A percentile compares a stretch with the other conserved stretches of the same genome.
These are phyloP conservation scores for Ormyrus thymus DNA, from an alignment of 2,888 invertebrate genomes.

Conservation along the genomic window DNA sequence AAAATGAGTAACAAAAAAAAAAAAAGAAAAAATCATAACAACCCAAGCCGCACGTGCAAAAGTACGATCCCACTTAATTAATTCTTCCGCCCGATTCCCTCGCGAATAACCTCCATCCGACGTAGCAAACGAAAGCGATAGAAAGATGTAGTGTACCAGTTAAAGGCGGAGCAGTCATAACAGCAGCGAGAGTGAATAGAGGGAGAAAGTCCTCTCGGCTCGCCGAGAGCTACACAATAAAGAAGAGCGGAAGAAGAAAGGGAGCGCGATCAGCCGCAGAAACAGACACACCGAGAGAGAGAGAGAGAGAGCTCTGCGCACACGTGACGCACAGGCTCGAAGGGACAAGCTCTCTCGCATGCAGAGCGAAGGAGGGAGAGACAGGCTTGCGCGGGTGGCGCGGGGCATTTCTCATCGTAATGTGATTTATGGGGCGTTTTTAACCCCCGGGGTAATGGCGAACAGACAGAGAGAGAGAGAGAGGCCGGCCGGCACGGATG, in stretches of 20 bases:
- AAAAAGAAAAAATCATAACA: no score
- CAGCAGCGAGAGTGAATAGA: neutral
- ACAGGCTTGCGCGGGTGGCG: slow-evolving; percentile 58
- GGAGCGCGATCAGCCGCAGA: neutral
- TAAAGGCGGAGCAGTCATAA: no score
- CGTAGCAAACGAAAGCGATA: neutral
- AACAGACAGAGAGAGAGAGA: slow-evolving; percentile 9
- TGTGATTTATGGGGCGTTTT: slow-evolving; percentile 72
- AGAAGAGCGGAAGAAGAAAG: neutral
- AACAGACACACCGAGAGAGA: neutral
- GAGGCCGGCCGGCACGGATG: slow-evolving; percentile 37
- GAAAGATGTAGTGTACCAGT: no score
- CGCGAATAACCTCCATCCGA: no score
- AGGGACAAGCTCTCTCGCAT: neutral
- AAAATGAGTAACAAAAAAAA: no score
- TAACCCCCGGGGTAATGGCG: slow-evolving; percentile 65
- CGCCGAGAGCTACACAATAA: neutral
- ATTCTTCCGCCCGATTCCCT: no score
- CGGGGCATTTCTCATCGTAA: slow-evolving; percentile 69
- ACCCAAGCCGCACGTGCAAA: no score
- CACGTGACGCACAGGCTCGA: neutral
- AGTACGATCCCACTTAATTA: no score
- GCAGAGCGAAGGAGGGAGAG: slow-evolving; percentile 18
- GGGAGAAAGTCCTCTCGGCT: neutral
- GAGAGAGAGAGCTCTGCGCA: neutral